These are phyloP conservation scores for Microcebus ravelobensis DNA, from an alignment of 2,113 vertebrate genomes.

Conservation along the genomic window DNA sequence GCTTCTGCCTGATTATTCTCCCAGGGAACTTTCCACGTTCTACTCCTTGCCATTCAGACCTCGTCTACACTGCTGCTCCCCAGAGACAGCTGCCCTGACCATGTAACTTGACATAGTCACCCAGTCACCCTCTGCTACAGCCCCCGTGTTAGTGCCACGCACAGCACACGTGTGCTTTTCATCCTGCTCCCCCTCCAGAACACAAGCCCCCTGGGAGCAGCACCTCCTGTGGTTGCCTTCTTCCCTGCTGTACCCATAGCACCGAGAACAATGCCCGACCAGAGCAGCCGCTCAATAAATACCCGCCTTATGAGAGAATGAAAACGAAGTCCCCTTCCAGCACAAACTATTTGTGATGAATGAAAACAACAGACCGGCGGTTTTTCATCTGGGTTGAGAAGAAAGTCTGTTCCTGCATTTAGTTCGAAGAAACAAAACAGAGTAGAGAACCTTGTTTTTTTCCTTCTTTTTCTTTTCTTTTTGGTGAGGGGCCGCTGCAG, in stretches of 20 bases:
- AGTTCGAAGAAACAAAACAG: constrained; percentile 2
- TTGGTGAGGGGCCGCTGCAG: background rate
- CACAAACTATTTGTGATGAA: background rate
- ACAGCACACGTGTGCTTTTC: background rate
- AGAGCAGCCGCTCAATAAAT: background rate
- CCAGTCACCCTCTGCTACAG: fast-evolving
- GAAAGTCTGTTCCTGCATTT: background rate
- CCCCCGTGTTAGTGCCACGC: fast-evolving
- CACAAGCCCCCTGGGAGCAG: background rate
- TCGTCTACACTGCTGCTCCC: background rate
- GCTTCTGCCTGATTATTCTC: background rate
- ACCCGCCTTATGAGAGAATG: background rate
- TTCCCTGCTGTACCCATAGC: background rate
- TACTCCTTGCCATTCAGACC: background rate
- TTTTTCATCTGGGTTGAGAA: background rate
- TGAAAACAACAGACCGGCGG: background rate
- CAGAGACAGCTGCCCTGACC: background rate
- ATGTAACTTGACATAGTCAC: background rate
- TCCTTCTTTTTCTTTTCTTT: background rate
- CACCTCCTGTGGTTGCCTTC: background rate
- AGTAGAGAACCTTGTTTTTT: background rate
- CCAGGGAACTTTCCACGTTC: too few species aligned
- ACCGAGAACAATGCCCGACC: background rate
- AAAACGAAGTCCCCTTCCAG: background rate
- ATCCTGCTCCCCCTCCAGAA: background rate